Evolutionary conservation across 2,797 vertebrate species (phyloP).

Genomic region (Myotis pilosus): DNA sequence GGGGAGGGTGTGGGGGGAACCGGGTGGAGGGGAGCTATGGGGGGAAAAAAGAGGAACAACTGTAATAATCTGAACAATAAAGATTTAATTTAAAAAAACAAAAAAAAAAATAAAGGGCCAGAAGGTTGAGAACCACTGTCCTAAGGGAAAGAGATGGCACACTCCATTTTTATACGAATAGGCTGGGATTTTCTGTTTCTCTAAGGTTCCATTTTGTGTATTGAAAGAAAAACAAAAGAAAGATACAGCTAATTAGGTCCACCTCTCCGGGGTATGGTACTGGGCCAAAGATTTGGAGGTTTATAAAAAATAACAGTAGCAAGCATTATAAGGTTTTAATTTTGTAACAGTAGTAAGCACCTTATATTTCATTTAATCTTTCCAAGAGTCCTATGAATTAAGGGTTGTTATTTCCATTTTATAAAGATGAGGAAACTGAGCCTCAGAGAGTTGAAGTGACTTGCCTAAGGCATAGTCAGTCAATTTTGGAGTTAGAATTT

Average conservation of each 20-base stretch:
- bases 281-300: not conserved
- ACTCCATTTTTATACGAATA: slow-evolving; percentile 42
- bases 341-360: not conserved
- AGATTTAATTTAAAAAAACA: too few species aligned
- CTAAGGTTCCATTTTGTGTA: not conserved
- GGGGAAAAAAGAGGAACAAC: too few species aligned
- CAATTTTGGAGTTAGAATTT: not conserved
- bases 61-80: too few species aligned
- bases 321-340: slow-evolving; percentile 17
- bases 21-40: too few species aligned
- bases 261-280: not conserved
- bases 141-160: slow-evolving; percentile 23
- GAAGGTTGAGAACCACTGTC: not conserved
- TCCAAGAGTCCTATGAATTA: not conserved
- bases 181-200: slow-evolving; percentile 17
- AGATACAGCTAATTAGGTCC: slow-evolving; percentile 8
- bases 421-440: slow-evolving; percentile 26
- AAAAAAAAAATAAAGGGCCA: too few species aligned
- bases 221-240: slow-evolving; percentile 32
- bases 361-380: slow-evolving; percentile 39
- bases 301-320: slow-evolving; percentile 15
- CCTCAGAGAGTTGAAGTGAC: not conserved
- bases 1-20: too few species aligned
- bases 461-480: not conserved
- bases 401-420: slow-evolving; percentile 4